phyloP scores from a whole-genome alignment of 1,140 invertebrate genomes.

The Goniozus legneri region DNA sequence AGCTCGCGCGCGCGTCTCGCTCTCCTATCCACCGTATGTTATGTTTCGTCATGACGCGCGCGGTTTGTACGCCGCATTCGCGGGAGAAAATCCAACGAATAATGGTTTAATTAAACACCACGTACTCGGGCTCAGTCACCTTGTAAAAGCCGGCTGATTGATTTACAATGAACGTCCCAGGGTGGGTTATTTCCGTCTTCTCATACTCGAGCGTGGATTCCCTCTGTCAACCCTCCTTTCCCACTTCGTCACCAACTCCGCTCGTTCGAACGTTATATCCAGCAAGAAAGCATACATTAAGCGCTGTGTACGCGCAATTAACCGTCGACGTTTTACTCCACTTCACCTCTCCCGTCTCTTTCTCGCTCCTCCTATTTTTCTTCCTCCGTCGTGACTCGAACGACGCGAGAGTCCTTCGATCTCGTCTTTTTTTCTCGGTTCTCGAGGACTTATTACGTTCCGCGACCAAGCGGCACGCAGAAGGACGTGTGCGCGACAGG shows the following conservation, averaged over 20 bases:
- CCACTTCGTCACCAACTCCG: constrained; percentile 2
- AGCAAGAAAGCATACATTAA: constrained; percentile 24
- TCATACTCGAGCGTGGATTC: too few species aligned
- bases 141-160: constrained; percentile 26
- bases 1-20: constrained; percentile 17
- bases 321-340: constrained; percentile 36
- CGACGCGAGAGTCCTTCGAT: too few species aligned
- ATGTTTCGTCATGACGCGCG: too few species aligned
- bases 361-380: constrained; percentile 23
- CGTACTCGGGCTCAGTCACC: constrained; percentile 24
- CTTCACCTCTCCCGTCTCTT: constrained; percentile 23
- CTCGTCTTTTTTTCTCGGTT: background rate
- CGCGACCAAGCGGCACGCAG: too few species aligned
- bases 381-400: background rate
- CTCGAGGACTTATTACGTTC: too few species aligned
- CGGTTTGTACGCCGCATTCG: constrained; percentile 18
- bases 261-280: constrained; percentile 14
- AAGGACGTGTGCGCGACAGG: too few species aligned
- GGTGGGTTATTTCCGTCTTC: background rate
- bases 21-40: too few species aligned
- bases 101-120: constrained; percentile 35
- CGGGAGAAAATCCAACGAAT: constrained; percentile 24
- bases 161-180: constrained; percentile 24
- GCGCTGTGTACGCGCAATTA: constrained; percentile 21
- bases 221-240: background rate